Evolutionary conservation across 92 coral and sea anemone species (phyloP), one percentile per base, ranked within the genome.

Genomic region (Epizoanthus rinbou): DNA sequence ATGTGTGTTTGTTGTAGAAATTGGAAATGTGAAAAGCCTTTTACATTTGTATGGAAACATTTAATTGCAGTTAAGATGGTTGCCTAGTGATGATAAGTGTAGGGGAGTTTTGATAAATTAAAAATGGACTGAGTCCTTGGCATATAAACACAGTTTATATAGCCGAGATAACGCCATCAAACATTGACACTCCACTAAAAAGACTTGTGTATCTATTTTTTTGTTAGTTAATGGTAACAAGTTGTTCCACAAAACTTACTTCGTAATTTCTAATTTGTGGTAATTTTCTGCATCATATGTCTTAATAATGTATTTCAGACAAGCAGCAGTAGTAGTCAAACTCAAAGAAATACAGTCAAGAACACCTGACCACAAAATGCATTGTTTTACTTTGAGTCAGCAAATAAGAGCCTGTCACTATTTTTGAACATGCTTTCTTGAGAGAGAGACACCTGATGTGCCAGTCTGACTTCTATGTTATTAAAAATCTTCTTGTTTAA

Each of bases 41-140:
- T 78, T 62, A 78, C 71, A 78, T 50, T 50, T 41, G 82, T 78
- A 63, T 57, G 82, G 71, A 28, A 78, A 50, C 62, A 23, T 63
- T 78, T 78, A 78, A 78, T 78, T 71, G 70, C 64, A 37, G 57
- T 63, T 78, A 62, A 76, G 62, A 78, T 28, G 72, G 82, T 62
- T 78, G 82, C 82, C 60, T 62, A 63, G 82, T 15, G 72, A 57
- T 59, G 45, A 10, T 78, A 78, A 78, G 82, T 78, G 72, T 69
- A 78, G 57, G 82, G 60, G 62, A 78, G 24, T 43, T 78, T 62
- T 78, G 41, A 78, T 22, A 78, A 78, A 63, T 78, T 60, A 63
- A 78, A 78, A 39, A 62, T 78, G 69, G 53, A 37, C 71, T 13
- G 8, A 17, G 71, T 17, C 72, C 53, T 57, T 76, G 69, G 68